Conservation (phyloP, 64 coral and sea anemone species). For the Trachythela sp. region DNA sequence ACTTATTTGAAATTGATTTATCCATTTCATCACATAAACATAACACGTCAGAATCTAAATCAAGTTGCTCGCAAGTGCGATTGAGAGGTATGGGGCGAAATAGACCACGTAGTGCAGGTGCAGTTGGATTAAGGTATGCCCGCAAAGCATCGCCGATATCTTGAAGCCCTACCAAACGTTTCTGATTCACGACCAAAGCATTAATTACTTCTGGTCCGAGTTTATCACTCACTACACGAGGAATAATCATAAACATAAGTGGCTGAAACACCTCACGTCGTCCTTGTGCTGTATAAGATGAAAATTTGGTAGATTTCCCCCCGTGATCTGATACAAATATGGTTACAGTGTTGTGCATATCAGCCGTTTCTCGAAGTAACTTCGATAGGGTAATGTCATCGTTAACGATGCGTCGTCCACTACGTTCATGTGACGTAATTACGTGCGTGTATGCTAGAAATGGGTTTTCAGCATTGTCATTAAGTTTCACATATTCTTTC, state of each 20-base stretch:
- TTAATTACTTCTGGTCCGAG: slow-evolving; percentile 64
- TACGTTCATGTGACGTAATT: slow-evolving; percentile 68
- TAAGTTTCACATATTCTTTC: slow-evolving; percentile 29
- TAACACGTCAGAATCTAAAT: slow-evolving; percentile 55
- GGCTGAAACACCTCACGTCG: slow-evolving; percentile 76
- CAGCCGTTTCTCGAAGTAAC: slow-evolving; percentile 54
- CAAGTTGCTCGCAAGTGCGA: slow-evolving; percentile 76
- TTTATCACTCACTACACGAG: slow-evolving; percentile 58
- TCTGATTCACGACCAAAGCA: slow-evolving; percentile 63
- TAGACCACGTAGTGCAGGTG: slow-evolving; percentile 39
- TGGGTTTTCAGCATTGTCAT: slow-evolving; percentile 48
- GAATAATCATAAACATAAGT: slow-evolving; percentile 92
- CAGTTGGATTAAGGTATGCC: slow-evolving; percentile 30
- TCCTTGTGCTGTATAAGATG: slow-evolving; percentile 59
- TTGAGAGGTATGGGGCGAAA: slow-evolving; percentile 53
- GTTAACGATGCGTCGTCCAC: slow-evolving; percentile 63
- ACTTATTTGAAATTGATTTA: slow-evolving; percentile 47
- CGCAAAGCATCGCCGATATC: slow-evolving; percentile 60
- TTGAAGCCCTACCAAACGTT: slow-evolving; percentile 59
- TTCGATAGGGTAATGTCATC: slow-evolving; percentile 64
- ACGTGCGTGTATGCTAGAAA: slow-evolving; percentile 73
- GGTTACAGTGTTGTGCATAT: slow-evolving; percentile 62
- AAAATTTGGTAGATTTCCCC: slow-evolving; percentile 66
- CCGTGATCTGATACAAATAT: slow-evolving; percentile 89
- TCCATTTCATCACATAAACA: slow-evolving; percentile 81